Evolutionary conservation across 1,140 invertebrate genomes (phyloP), one percentile per base, ranked within the genome.

Genomic region (Calycopis cecrops): DNA sequence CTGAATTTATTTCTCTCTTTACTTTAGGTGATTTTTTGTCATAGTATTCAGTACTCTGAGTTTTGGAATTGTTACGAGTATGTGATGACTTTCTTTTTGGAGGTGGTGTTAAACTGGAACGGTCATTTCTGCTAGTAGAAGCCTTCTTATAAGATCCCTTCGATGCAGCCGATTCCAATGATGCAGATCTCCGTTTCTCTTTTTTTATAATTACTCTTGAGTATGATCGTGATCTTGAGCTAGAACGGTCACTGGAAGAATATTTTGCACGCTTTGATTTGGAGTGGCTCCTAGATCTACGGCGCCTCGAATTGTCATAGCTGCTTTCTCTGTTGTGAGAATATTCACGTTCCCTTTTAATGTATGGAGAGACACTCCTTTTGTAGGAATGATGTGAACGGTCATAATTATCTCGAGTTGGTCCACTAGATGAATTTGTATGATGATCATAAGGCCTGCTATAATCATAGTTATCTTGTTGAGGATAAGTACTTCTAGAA

Each of bases 221-320:
- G 59, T 77, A 73, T 18, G 83, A 86, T 33, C 66, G 68, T 35
- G 79, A 80, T 33, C 74, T 68, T 4, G 77, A 85, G 38, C 71
- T 74, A 0, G 75, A 78, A 28, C 66, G 59, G 16, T 78, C 75
- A 67, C 78, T 81, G 11, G 78, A 81, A 40, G 73, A 70, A 63
- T 76, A 75, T 42, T 71, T 76, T 11, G 55, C 55, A 14, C 61
- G 57, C 57, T 67, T 71, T n/a, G 42, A 48, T 50, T 63, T 67
- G 17, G 77, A 72, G 49, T 59, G 63, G 51, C 76, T 85, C 52
- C 69, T 69, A 34, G 78, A 76, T 35, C 64, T 69, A 10, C 63
- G 60, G 42, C 60, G 67, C 50, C 66, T 65, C 6, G 51, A 65
- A 1, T 67, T 65, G 14, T 79, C 76, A 57, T 80, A 80, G 55